A percentile compares a stretch with the other conserved stretches of the same genome.
Conservation (phyloP, 2,888 invertebrate species). For the Tuberolachnus salignus region DNA sequence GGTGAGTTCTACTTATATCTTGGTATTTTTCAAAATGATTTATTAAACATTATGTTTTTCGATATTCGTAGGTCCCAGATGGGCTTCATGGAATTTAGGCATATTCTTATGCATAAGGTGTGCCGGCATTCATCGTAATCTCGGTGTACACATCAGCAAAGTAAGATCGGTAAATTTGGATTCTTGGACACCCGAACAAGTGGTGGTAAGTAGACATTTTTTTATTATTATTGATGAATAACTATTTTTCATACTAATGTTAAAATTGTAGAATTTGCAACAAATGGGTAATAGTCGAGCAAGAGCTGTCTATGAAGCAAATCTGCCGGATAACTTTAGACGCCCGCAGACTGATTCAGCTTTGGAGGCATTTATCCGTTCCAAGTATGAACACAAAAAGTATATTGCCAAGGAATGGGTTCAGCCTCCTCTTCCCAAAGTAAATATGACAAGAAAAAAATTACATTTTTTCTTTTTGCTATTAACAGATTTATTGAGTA, state of each 20-base stretch:
- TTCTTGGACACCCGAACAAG: constrained; percentile 98
- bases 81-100: constrained; percentile 99
- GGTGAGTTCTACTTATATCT: constrained; percentile 69
- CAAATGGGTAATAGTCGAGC: constrained; percentile 98
- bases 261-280: constrained; percentile 72
- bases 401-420: constrained; percentile 99
- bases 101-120: constrained; percentile 98
- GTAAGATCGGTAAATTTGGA: constrained; percentile 98
- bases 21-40: neutral
- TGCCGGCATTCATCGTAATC: constrained; percentile 97
- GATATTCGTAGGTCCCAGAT: constrained; percentile 82
- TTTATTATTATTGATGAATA: neutral
- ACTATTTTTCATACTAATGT: neutral
- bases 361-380: constrained; percentile 93
- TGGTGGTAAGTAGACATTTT: constrained; percentile 70
- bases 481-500: too few species aligned
- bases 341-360: constrained; percentile 93
- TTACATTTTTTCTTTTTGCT: too few species aligned
- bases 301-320: constrained; percentile 96
- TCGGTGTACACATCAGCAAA: constrained; percentile 98
- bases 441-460: constrained; percentile 63
- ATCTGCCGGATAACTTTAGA: constrained; percentile 92
- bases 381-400: constrained; percentile 98
- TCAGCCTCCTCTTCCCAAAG: constrained; percentile 82
- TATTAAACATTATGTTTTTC: neutral